These are phyloP conservation scores for Drosophila pullipes DNA, from an alignment of 2,888 invertebrate species.

Conservation along the genomic window DNA sequence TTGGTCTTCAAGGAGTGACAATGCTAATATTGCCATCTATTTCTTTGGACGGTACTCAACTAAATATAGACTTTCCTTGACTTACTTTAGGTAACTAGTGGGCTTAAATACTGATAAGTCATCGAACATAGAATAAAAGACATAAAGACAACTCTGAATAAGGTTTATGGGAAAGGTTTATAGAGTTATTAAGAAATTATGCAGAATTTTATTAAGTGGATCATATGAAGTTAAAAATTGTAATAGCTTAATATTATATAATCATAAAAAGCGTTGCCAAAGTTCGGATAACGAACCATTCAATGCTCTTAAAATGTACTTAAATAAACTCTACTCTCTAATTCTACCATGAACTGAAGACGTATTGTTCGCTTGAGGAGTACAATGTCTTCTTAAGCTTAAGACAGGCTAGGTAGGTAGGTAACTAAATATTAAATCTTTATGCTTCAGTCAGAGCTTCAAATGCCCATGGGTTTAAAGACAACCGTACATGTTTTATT, in stretches of 20 bases:
- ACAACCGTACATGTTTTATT: background rate
- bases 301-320: background rate
- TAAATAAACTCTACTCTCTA: background rate
- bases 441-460: background rate
- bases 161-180: no score
- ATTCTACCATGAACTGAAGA: background rate
- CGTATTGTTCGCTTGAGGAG: background rate
- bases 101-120: background rate
- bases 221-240: background rate
- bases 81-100: background rate
- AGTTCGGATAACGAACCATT: background rate
- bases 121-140: background rate
- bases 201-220: background rate
- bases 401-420: background rate
- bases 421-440: background rate
- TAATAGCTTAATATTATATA: background rate
- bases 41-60: conserved; percentile 1
- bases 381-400: background rate
- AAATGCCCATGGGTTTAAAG: background rate
- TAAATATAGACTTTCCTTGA: conserved; percentile 2
- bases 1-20: conserved; percentile 30
- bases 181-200: no score
- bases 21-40: conserved; percentile 17
- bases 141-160: background rate
- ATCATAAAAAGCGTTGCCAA: accelerated